These are phyloP conservation scores for Mormyrops attenuatus DNA, from an alignment of 2,797 vertebrate species.

Conservation along the genomic window DNA sequence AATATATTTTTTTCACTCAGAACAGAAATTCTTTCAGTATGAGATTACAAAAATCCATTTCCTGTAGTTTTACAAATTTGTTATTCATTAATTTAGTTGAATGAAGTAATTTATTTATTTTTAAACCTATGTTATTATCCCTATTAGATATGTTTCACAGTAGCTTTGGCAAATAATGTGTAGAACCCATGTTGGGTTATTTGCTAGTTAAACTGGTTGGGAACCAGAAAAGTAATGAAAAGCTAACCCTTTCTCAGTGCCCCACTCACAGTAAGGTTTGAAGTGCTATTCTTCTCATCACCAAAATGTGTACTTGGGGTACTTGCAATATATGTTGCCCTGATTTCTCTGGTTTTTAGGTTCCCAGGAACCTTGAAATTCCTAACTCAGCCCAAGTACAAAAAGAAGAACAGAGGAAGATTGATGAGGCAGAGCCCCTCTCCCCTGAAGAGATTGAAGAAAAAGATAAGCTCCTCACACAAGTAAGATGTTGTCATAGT, in stretches of 20 bases:
- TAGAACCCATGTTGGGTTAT: not conserved
- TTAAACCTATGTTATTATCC: not conserved
- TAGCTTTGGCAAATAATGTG: not conserved
- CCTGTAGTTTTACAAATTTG: not conserved
- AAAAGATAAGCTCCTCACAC: slow-evolving; percentile 77
- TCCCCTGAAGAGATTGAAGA: slow-evolving; percentile 72
- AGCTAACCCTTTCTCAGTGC: not conserved
- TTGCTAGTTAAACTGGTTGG: not conserved
- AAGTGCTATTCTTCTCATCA: not conserved
- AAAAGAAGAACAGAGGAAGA: slow-evolving; percentile 78
- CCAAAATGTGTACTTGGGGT: not conserved
- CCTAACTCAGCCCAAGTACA: slow-evolving; percentile 71
- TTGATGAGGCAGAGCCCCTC: slow-evolving; percentile 74
- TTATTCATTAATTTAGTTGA: not conserved
- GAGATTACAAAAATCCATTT: not conserved
- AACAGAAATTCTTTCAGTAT: not conserved
- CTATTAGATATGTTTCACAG: not conserved
- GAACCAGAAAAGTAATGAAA: not conserved
- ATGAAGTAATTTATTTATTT: not conserved
- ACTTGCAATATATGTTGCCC: not conserved
- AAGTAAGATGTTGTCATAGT: slow-evolving; percentile 49
- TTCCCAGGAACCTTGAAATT: slow-evolving; percentile 72
- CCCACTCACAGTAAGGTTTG: not conserved
- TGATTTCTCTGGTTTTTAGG: slow-evolving; percentile 45
- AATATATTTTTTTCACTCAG: not conserved